Evolutionary conservation across 2,888 invertebrate species (phyloP), one percentile per base, ranked within the genome.

Genomic region (Coenonympha glycerion): DNA sequence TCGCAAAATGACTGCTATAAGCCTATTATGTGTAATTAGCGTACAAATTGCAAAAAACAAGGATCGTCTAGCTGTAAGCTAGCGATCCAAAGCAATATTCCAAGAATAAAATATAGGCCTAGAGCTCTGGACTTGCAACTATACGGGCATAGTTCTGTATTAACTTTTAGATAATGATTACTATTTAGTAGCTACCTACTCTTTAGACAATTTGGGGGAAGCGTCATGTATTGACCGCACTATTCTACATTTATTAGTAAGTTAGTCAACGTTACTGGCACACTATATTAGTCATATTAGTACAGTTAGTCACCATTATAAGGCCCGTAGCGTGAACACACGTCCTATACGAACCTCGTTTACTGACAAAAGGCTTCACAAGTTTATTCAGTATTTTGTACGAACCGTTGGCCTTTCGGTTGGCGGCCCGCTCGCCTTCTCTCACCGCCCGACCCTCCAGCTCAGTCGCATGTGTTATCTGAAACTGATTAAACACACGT

Each of bases 341-440:
- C 21, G 34, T 33, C 33, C 21, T 6, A 48, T 60, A 60, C 57
- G 28, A 56, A 62, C 59, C 57, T 60, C 58, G 58, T 56, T 56
- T 58, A 51, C 46, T 58, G 36, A 61, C 55, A 59, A 60, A 61
- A 46, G 59, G 58, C 55, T 58, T 61, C 44, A 49, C 56, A 49
- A 59, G 57, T 53, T 59, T 62, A 57, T 68, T 68, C 34, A 66
- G 54, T 49, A 68, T 64, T 60, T 69, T 69, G 53, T 61, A 67
- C 37, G 65, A 60, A 47, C 65, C 68, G 48, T 65, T 58, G 8
- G 70, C 67, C 15, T 57, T 57, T 18, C 60, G 64, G 44, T 50
- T 49, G 31, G 50, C 55, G 28, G 56, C 52, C 22, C 61, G 42
- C 36, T 55, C 56, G 22, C 51, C 54, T 13, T 57, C 55, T 22